Conservation (phyloP, 2,113 vertebrate genomes). For the Brienomyrus brachyistius region DNA sequence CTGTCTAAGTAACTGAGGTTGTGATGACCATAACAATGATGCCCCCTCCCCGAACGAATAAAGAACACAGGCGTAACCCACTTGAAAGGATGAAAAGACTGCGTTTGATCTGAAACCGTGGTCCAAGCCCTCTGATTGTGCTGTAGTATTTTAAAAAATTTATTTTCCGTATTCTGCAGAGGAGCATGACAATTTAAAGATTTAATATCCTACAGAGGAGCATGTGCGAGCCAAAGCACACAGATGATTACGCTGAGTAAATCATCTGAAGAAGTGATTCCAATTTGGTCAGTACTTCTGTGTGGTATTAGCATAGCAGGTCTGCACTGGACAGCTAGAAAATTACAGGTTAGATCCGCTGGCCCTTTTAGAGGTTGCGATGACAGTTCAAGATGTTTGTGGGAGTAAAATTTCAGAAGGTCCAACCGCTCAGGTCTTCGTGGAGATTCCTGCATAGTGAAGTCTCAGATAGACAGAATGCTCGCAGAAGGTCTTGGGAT, state of each 20-base stretch:
- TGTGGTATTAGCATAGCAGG: not conserved
- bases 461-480: not conserved
- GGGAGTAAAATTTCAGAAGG: not conserved
- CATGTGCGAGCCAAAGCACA: not conserved
- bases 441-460: not conserved
- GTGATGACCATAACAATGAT: not conserved
- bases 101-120: not conserved
- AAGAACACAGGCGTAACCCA: not conserved
- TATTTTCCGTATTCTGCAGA: not conserved
- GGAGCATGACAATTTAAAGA: not conserved
- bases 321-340: not conserved
- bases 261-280: not conserved
- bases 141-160: not conserved
- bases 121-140: not conserved
- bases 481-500: not conserved
- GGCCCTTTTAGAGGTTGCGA: not conserved
- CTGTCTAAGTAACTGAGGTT: not conserved
- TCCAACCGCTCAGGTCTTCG: not conserved
- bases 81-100: not conserved
- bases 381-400: not conserved
- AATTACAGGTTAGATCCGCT: not conserved
- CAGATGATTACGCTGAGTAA: not conserved
- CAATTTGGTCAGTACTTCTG: not conserved
- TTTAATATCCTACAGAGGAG: not conserved
- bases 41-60: not conserved